Conservation (phyloP, 2,888 invertebrate genomes). For the Brenthis ino region DNA sequence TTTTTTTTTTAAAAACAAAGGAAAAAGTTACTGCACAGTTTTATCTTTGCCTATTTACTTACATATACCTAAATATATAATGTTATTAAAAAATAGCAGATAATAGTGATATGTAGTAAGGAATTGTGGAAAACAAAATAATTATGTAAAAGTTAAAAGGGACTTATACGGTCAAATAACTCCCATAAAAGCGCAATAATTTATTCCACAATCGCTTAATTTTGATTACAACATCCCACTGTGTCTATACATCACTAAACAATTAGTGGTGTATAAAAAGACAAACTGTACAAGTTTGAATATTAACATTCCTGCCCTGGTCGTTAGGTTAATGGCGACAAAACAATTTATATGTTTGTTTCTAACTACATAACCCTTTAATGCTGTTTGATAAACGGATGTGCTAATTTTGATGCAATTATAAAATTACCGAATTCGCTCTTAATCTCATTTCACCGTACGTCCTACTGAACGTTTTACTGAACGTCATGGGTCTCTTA, state of each 20-base stretch:
- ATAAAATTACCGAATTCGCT: background rate
- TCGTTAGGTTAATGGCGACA: slow-evolving; percentile 43
- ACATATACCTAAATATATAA: too few relatives aligned
- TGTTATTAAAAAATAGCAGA: too few relatives aligned
- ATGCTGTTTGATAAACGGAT: background rate
- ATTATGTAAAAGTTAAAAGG: too few relatives aligned
- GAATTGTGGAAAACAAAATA: too few relatives aligned
- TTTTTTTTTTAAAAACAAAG: too few relatives aligned
- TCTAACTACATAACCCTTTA: slow-evolving; percentile 28
- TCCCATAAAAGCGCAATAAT: slow-evolving; percentile 4
- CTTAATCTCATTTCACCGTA: too few relatives aligned
- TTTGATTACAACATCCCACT: slow-evolving; percentile 7
- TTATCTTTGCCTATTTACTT: too few relatives aligned
- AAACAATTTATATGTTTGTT: slow-evolving; percentile 24
- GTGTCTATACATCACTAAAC: slow-evolving; percentile 30
- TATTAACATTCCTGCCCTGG: slow-evolving; percentile 51
- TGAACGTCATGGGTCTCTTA: too few relatives aligned
- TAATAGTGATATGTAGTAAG: too few relatives aligned
- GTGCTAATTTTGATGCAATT: background rate
- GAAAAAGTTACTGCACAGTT: too few relatives aligned
- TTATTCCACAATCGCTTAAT: slow-evolving; percentile 14
- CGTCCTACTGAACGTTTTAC: too few relatives aligned
- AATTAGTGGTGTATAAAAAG: slow-evolving; percentile 39
- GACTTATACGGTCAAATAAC: too few relatives aligned
- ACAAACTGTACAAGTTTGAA: slow-evolving; percentile 46